Evolutionary conservation across 2,888 invertebrate species (phyloP).

Genomic region (Dicranocentrus wangi): DNA sequence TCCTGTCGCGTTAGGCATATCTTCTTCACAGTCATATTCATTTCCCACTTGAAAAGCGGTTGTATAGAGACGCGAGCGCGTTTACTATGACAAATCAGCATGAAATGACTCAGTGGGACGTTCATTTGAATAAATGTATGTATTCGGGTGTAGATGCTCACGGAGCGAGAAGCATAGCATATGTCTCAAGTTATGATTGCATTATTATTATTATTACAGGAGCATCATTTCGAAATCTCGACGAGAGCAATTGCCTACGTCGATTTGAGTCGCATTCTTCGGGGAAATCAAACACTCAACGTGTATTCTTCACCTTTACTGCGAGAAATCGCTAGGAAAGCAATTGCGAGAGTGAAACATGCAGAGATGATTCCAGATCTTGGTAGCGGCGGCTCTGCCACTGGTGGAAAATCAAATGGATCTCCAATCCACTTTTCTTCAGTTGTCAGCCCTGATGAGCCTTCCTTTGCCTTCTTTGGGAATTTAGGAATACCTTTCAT

Average conservation of each 20-base stretch:
- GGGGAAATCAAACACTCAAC: slow-evolving; percentile 72
- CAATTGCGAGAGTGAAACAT: slow-evolving; percentile 68
- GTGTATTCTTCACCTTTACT: slow-evolving; percentile 71
- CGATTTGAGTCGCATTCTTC: slow-evolving; percentile 69
- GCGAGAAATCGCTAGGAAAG: slow-evolving; percentile 70
- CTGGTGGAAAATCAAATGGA: slow-evolving; percentile 38
- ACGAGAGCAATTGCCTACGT: slow-evolving; percentile 71
- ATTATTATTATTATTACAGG: slow-evolving; percentile 60
- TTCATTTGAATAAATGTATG: slow-evolving; percentile 23
- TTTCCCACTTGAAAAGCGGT: slow-evolving; percentile 4
- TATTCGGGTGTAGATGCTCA: not conserved
- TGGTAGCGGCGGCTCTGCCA: not conserved
- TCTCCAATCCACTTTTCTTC: slow-evolving; percentile 69
- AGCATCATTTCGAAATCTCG: slow-evolving; percentile 72
- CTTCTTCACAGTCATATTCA: slow-evolving; percentile 1
- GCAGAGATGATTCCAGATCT: slow-evolving; percentile 49
- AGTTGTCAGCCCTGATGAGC: slow-evolving; percentile 67
- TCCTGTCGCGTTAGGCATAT: slow-evolving; percentile 1
- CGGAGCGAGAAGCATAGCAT: too few species aligned
- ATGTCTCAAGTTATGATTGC: slow-evolving; percentile 10
- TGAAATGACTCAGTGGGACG: slow-evolving; percentile 37
- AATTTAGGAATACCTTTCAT: slow-evolving; percentile 72
- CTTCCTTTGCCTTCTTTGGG: slow-evolving; percentile 72
- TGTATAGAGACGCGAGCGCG: not conserved
- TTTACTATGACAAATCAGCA: slow-evolving; percentile 32